Evolutionary conservation across 2,797 vertebrate genomes (phyloP), one percentile per base, ranked within the genome.

Genomic region (Schizopygopsis malacanthus): DNA sequence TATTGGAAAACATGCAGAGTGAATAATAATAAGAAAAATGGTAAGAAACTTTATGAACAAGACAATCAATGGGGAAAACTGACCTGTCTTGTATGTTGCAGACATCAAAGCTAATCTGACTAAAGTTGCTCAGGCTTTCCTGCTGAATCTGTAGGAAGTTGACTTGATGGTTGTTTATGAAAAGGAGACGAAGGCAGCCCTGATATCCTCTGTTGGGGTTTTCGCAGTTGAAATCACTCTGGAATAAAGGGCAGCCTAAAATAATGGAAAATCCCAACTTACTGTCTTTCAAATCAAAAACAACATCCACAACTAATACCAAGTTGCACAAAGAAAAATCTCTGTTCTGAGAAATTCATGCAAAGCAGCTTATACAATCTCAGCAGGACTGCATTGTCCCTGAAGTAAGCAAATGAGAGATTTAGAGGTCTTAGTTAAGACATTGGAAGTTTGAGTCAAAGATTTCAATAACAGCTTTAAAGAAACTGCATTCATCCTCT

Each of bases 1-100:
- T 61, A 43, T 33, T 45, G 3, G 7, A 18, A 43, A 6, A 3
- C 2, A 76, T 75, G 12, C 22, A 87, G 22, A 41, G 1, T 33
- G 9, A 59, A 37, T 54, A 1, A 73, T 1, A 16, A 50, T 5
- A 22, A 28, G 28, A 33, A 7, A 63, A 43, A 18, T 0, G 56
- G 22, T 11, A 12, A 20, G 37, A 65, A 54, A 3, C 9, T 6
- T 4, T 33, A 15, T 16, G 16, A 50, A 22, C 22, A 50, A 37
- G 61, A 50, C 37, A 83, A 61, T 11, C 25, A 54, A 10, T 63
- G 13, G 16, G 13, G 33, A 41, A 67, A 67, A 84, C 81, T 81
- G 61, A 93, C 92, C 91, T 91, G 90, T 93, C 92, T 4, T 87
- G 85, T 65, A 93, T 90, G 54, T 84, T 85, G 28, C 92, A 93